Percentiles rank a stretch among this genome's conserved stretches.
These are phyloP conservation scores for Drosophila sproati DNA, from an alignment of 1,140 invertebrate species.

Conservation along the genomic window DNA sequence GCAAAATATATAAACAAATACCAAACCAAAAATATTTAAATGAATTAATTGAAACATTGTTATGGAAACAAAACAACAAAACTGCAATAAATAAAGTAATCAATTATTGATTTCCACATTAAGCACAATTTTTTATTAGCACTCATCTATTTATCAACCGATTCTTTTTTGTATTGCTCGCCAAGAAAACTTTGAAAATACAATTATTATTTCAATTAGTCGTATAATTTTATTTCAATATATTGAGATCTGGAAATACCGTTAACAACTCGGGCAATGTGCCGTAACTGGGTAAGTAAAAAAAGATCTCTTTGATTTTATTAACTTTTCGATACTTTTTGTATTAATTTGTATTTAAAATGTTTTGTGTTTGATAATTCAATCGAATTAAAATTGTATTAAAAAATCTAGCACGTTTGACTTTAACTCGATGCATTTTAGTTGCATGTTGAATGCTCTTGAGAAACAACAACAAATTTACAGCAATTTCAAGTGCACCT, in stretches of 20 bases:
- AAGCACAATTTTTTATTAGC: slow-evolving; percentile 48
- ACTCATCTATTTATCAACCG: slow-evolving; percentile 30
- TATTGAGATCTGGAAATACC: slow-evolving; percentile 22
- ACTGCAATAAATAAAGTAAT: slow-evolving; percentile 64
- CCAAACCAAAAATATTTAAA: slow-evolving; percentile 14
- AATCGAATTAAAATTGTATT: slow-evolving; percentile 1
- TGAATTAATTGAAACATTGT: slow-evolving; percentile 28
- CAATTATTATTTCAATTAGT: slow-evolving; percentile 36
- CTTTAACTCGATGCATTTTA: slow-evolving; percentile 51
- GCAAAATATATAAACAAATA: slow-evolving; percentile 8
- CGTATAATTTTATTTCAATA: slow-evolving; percentile 37
- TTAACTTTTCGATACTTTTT: slow-evolving; percentile 11
- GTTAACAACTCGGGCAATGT: background rate
- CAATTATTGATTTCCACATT: slow-evolving; percentile 45
- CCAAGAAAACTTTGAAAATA: slow-evolving; percentile 39
- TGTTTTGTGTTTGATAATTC: slow-evolving; percentile 3
- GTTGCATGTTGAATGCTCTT: slow-evolving; percentile 59
- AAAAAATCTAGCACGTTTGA: slow-evolving; percentile 57
- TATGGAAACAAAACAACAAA: slow-evolving; percentile 33
- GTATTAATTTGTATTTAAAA: slow-evolving; percentile 6
- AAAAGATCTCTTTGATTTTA: background rate
- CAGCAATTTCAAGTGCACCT: slow-evolving; percentile 29
- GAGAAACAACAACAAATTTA: slow-evolving; percentile 20
- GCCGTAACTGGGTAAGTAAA: slow-evolving; percentile 30
- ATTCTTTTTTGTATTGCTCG: slow-evolving; percentile 64